Conservation (phyloP, 23 tunicate genomes). For the Styela clava region DNA sequence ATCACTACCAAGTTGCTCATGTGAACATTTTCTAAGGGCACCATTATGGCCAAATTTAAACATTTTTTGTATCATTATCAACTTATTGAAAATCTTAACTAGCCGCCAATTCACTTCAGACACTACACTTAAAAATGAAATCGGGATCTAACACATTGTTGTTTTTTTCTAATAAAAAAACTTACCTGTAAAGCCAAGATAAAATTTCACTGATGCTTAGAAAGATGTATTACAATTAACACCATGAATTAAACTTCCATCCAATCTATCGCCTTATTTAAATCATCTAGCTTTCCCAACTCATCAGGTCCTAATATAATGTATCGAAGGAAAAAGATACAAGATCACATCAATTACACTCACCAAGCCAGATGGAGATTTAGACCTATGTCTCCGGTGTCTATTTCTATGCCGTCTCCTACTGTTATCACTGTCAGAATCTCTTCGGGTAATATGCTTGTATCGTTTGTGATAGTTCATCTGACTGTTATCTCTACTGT, state of each 20-base stretch:
- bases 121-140: too few species aligned
- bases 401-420: slow-evolving; percentile 47
- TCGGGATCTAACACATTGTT: too few species aligned
- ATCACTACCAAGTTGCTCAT: too few species aligned
- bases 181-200: neutral
- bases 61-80: too few species aligned
- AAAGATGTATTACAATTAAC: slow-evolving; percentile 9
- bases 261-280: neutral
- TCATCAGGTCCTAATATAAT: slow-evolving; percentile 27
- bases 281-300: slow-evolving; percentile 1
- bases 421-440: slow-evolving; percentile 42
- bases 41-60: too few species aligned
- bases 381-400: slow-evolving; percentile 58
- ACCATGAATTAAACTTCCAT: neutral
- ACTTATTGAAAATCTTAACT: too few species aligned
- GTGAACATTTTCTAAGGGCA: too few species aligned
- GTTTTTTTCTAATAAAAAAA: neutral
- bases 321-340: slow-evolving; percentile 3
- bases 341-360: slow-evolving; percentile 24
- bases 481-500: slow-evolving; percentile 44
- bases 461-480: neutral
- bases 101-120: too few species aligned
- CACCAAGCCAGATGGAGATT: slow-evolving; percentile 46
- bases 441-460: slow-evolving; percentile 21
- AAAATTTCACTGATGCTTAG: neutral